Percentiles rank a stretch among this genome's conserved stretches.
These are phyloP conservation scores for Drosophila ananassae DNA, from an alignment of 1,140 invertebrate genomes.

Conservation along the genomic window DNA sequence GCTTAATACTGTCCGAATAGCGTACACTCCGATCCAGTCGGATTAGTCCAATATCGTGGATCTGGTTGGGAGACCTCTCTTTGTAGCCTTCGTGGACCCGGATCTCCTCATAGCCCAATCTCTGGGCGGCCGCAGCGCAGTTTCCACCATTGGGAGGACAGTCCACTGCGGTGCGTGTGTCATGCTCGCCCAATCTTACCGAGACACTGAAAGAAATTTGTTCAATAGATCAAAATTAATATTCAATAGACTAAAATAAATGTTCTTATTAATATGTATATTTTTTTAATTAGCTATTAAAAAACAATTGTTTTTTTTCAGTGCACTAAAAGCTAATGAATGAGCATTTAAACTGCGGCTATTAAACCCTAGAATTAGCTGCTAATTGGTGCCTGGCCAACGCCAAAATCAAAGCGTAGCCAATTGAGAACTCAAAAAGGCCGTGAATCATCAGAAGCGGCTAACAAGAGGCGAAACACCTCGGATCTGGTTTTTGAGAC, in stretches of 20 bases:
- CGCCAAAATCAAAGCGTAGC: slow-evolving; percentile 45
- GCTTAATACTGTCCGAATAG: slow-evolving; percentile 85
- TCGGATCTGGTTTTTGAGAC: slow-evolving; percentile 62
- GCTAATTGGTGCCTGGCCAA: slow-evolving; percentile 64
- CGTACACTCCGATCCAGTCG: slow-evolving; percentile 81
- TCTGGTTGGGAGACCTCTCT: slow-evolving; percentile 54
- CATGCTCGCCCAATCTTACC: slow-evolving; percentile 85
- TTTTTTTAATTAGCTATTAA: not conserved
- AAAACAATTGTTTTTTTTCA: not conserved
- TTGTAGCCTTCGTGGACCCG: slow-evolving; percentile 84
- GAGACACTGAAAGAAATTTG: slow-evolving; percentile 56
- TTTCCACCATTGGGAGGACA: slow-evolving; percentile 77
- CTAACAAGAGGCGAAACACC: slow-evolving; percentile 42
- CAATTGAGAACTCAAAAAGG: slow-evolving; percentile 42
- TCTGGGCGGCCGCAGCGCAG: slow-evolving; percentile 56
- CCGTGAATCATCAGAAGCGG: slow-evolving; percentile 53
- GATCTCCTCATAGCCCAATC: slow-evolving; percentile 67
- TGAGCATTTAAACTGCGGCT: slow-evolving; percentile 27
- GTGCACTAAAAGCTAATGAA: slow-evolving; percentile 19
- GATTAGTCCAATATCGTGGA: slow-evolving; percentile 85
- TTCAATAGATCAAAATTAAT: not conserved
- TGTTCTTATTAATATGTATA: no score
- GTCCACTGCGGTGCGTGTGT: slow-evolving; percentile 84
- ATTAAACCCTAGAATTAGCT: slow-evolving; percentile 64
- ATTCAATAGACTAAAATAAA: not conserved